Percentiles rank a stretch among this genome's conserved stretches.
phyloP scores from a whole-genome alignment of 1,140 invertebrate species.

The Myzus persicae region DNA sequence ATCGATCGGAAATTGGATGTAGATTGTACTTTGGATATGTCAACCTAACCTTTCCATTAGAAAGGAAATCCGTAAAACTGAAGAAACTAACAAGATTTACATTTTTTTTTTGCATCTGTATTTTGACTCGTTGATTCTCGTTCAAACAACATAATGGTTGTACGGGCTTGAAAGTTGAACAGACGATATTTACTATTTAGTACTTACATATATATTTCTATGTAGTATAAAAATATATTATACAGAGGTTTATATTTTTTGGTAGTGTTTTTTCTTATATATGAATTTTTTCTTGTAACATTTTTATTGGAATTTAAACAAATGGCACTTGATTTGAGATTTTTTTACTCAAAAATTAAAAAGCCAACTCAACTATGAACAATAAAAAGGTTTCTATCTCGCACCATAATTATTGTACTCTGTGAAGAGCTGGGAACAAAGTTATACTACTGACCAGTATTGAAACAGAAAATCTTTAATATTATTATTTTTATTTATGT shows the following conservation, averaged over 20 bases:
- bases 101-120: not conserved
- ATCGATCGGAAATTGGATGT: conserved; percentile 35
- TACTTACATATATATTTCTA: not conserved
- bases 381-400: not conserved
- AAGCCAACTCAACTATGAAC: not conserved
- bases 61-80: not conserved
- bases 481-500: not conserved
- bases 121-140: not conserved
- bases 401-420: not conserved
- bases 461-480: not conserved
- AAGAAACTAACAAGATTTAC: not conserved
- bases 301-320: not conserved
- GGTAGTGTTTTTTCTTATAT: not conserved
- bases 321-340: not conserved
- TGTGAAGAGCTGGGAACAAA: not conserved
- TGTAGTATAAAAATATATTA: not conserved
- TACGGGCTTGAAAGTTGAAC: not conserved
- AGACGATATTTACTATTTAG: not conserved
- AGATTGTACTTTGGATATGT: conserved; percentile 6
- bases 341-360: not conserved
- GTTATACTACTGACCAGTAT: not conserved
- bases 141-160: not conserved
- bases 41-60: not conserved
- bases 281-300: not conserved
- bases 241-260: not conserved